phyloP scores from a whole-genome alignment of 2,113 vertebrate species.

The Prietella phreatophila region DNA sequence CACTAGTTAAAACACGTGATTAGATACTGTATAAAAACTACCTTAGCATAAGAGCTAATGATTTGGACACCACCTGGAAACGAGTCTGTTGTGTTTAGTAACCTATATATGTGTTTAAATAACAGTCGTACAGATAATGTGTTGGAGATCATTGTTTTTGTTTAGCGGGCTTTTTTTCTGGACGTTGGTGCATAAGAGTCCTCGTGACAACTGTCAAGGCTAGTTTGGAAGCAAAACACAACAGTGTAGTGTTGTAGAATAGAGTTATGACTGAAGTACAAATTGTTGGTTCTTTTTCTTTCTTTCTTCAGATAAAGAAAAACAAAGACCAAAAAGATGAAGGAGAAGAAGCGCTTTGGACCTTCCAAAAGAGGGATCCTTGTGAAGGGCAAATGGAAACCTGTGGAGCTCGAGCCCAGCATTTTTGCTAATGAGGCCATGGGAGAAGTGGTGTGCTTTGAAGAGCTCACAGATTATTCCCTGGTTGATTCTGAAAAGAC shows the following conservation, averaged over 20 bases:
- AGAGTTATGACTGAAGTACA: not conserved
- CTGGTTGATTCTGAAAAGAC: constrained; percentile 73
- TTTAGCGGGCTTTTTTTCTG: not conserved
- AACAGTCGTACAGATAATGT: not conserved
- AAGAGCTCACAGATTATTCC: constrained; percentile 87
- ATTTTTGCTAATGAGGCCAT: constrained; percentile 84
- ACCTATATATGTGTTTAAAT: not conserved
- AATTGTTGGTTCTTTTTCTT: not conserved
- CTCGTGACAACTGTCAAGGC: not conserved
- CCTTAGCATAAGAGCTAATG: not conserved
- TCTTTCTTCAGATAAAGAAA: constrained; percentile 42
- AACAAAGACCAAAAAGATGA: constrained; percentile 77
- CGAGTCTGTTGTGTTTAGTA: not conserved
- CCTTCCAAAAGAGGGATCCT: constrained; percentile 72
- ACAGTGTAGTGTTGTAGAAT: not conserved
- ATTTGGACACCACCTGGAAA: not conserved
- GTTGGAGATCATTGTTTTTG: not conserved
- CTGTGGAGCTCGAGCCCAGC: constrained; percentile 80
- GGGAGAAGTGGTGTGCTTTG: constrained; percentile 85
- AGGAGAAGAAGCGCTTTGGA: constrained; percentile 49
- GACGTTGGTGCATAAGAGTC: not conserved
- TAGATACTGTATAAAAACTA: not conserved
- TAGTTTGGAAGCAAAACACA: not conserved
- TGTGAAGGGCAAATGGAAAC: constrained; percentile 83
- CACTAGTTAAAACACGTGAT: not conserved